phyloP scores from a whole-genome alignment of 2,888 invertebrate species.

The Cantharis flavilabris region DNA sequence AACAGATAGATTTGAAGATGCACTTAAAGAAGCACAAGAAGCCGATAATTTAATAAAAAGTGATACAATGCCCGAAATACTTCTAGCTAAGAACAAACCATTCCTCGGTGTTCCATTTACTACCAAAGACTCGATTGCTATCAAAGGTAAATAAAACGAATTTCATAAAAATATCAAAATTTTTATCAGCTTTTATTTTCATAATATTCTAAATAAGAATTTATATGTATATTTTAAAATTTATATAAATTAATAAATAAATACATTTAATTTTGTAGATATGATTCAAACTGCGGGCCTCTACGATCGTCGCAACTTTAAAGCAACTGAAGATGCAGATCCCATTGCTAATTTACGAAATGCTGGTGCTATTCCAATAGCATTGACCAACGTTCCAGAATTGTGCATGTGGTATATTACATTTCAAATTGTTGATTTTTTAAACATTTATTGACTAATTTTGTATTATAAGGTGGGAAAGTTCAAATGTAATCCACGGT shows the following conservation, averaged over 20 bases:
- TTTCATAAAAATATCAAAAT: not conserved
- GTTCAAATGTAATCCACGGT: constrained; percentile 82
- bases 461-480: constrained; percentile 74
- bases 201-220: too few relatives aligned
- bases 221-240: too few relatives aligned
- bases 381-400: constrained; percentile 91
- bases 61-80: constrained; percentile 61
- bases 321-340: constrained; percentile 75
- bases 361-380: constrained; percentile 88
- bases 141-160: constrained; percentile 66
- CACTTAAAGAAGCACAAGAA: constrained; percentile 75
- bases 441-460: not conserved
- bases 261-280: constrained; percentile 54
- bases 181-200: too few relatives aligned
- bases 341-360: constrained; percentile 70
- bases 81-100: constrained; percentile 73
- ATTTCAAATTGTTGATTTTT: not conserved
- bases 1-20: constrained; percentile 78
- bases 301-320: constrained; percentile 66
- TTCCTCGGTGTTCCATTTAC: constrained; percentile 91
- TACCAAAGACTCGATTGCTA: constrained; percentile 84
- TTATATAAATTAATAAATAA: too few relatives aligned
- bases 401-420: constrained; percentile 89
- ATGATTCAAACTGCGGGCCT: constrained; percentile 84
- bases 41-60: constrained; percentile 74